Base-by-base conservation (phyloP, 2,888 invertebrate species). In the Pedicia rivosa region DNA sequence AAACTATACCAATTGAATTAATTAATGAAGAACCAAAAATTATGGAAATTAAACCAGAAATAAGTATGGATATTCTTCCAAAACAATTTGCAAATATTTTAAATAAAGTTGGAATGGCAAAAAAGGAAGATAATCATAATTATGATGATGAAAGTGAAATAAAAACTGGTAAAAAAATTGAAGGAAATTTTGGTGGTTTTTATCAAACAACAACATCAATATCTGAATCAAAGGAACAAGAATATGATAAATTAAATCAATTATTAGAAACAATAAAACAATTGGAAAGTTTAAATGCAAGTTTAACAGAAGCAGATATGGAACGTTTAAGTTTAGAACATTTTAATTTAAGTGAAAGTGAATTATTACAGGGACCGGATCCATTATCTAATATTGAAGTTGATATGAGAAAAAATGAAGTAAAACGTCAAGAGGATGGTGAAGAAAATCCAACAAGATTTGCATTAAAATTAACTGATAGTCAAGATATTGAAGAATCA, bases 241-340 rank as follows among this genome's bases (percentile, higher is more conserved):
- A 73, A 47, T 55, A 65, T 2, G 50, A 58, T 4, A 64, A 65
- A 44, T 45, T 68, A 14, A 58, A 61, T 27, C 61, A 64, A 44
- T 47, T 69, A 4, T 46, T 67, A 16, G 56, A 58, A n/a, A 62
- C 68, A 25, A 57, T 70, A 14, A 59, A 56, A 43, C 48, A 59
- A 37, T 46, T 64, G 24, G 63, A 63, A 38, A 53, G 53, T 38
- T 41, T 62, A 8, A 64, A 63, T 44, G 53, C 57, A 4, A 61
- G 55, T 25, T 56, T 56, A 3, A 59, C 59, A 2, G 56, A 57
- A 22, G 58, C 62, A 10, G 62, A 62, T 46, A 46, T 64, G n/a
- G 57, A 59, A 29, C 48, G 56, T 34, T 48, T 63, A 9, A 58
- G 63, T 44, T 43, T 57, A 34, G 49, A 53, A 4, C 43, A 55